A percentile compares a stretch with the other conserved stretches of the same genome.
phyloP scores from a whole-genome alignment of 1,140 invertebrate genomes.

The Nymphalis io region DNA sequence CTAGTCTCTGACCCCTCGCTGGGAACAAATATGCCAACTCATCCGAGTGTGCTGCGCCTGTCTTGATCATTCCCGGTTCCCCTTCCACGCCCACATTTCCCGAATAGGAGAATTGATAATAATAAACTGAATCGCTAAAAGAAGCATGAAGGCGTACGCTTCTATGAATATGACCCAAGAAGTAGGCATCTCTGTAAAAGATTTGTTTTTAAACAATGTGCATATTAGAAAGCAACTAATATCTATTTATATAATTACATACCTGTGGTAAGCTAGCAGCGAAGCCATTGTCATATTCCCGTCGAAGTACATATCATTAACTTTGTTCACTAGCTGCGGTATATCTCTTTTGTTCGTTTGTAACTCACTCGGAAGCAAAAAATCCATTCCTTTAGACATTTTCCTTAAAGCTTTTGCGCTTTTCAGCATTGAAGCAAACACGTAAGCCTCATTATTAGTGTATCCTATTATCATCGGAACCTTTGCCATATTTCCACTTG shows the following conservation, averaged over 20 bases:
- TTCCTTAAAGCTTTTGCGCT: slow-evolving; percentile 42
- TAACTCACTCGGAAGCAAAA: slow-evolving; percentile 63
- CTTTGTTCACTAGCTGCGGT: slow-evolving; percentile 45
- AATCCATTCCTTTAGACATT: slow-evolving; percentile 41
- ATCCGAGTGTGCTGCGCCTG: slow-evolving; percentile 66
- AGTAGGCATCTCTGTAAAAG: slow-evolving; percentile 62
- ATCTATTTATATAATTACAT: background rate
- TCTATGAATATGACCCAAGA: slow-evolving; percentile 57
- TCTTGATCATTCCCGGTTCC: slow-evolving; percentile 49
- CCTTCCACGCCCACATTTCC: slow-evolving; percentile 51
- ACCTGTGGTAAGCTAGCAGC: slow-evolving; percentile 64
- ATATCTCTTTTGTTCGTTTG: slow-evolving; percentile 51
- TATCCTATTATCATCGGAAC: slow-evolving; percentile 70
- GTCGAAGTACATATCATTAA: slow-evolving; percentile 63
- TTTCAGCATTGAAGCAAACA: slow-evolving; percentile 56
- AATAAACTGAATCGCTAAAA: slow-evolving; percentile 50
- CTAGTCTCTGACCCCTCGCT: slow-evolving; percentile 39
- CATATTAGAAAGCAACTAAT: too few relatives aligned
- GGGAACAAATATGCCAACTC: slow-evolving; percentile 67
- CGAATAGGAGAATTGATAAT: slow-evolving; percentile 63
- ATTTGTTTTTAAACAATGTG: background rate
- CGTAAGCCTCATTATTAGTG: slow-evolving; percentile 66
- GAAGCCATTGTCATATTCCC: slow-evolving; percentile 48
- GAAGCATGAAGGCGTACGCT: slow-evolving; percentile 54
- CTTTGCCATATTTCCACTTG: slow-evolving; percentile 32